phyloP scores from a whole-genome alignment of 2,888 invertebrate species.

The Hydriomena furcata region DNA sequence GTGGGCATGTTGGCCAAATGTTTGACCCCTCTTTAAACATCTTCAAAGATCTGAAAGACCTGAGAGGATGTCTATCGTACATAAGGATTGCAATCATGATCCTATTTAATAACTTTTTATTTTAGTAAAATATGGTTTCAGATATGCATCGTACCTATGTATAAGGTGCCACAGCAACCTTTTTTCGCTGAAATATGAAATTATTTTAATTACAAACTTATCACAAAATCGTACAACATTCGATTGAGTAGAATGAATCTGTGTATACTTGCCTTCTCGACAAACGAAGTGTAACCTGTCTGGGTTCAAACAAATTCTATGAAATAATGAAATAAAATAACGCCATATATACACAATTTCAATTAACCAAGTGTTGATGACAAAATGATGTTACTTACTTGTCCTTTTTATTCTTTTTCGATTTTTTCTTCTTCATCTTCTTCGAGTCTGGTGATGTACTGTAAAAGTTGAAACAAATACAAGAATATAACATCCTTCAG shows the following conservation, averaged over 20 bases:
- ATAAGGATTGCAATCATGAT: too few relatives aligned
- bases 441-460: conserved; percentile 89
- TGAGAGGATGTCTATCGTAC: too few relatives aligned
- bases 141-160: conserved; percentile 61
- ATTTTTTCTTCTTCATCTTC: conserved; percentile 91
- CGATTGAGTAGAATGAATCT: conserved; percentile 14
- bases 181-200: conserved; percentile 73
- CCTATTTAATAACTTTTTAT: too few relatives aligned
- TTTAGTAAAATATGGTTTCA: too few relatives aligned
- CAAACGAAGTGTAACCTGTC: conserved; percentile 73
- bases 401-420: conserved; percentile 89
- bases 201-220: conserved; percentile 9
- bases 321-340: conserved; percentile 43
- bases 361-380: not conserved
- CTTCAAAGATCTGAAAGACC: too few relatives aligned
- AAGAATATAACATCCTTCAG: too few relatives aligned
- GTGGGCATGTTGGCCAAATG: too few relatives aligned
- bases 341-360: conserved; percentile 22
- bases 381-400: conserved; percentile 80
- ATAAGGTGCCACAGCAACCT: conserved; percentile 72
- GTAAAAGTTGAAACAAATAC: conserved; percentile 42
- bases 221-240: not conserved
- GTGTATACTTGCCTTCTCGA: conserved; percentile 73
- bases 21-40: too few relatives aligned
- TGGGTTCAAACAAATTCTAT: conserved; percentile 65